A percentile compares a stretch with the other conserved stretches of the same genome.
phyloP scores from a whole-genome alignment of 2,888 invertebrate genomes.

The Hydrotaea cyrtoneurina region DNA sequence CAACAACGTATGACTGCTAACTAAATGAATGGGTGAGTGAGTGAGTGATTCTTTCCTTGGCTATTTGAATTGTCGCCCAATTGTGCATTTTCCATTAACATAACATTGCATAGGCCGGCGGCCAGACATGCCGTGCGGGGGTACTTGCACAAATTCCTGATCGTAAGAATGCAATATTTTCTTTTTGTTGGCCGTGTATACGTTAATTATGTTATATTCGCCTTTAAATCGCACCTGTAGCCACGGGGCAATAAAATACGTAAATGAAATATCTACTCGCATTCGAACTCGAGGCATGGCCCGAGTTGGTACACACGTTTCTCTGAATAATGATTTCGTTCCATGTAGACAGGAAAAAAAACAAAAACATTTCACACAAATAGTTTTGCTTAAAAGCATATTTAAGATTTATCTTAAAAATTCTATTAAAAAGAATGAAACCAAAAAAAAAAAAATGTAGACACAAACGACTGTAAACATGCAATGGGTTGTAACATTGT shows the following conservation, averaged over 20 bases:
- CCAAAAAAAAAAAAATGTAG: background rate
- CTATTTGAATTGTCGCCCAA: background rate
- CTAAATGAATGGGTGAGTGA: background rate
- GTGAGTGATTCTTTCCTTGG: conserved; percentile 4
- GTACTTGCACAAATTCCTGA: conserved; percentile 13
- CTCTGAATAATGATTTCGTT: background rate
- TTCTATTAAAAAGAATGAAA: background rate
- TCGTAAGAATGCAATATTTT: conserved; percentile 20
- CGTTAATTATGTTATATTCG: conserved; percentile 48
- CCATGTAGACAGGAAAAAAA: background rate
- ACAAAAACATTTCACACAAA: conserved; percentile 11
- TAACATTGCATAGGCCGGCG: background rate
- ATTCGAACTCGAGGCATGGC: background rate
- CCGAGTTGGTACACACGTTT: background rate
- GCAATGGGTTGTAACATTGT: background rate
- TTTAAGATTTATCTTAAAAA: conserved; percentile 43
- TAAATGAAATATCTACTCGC: background rate
- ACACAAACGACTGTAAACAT: background rate
- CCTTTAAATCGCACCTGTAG: conserved; percentile 56
- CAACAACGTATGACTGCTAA: too few relatives aligned
- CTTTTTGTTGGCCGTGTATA: conserved; percentile 12
- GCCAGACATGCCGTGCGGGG: background rate
- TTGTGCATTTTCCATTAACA: background rate
- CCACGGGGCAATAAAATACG: conserved; percentile 38
- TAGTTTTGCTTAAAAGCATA: conserved; percentile 44